Evolutionary conservation across 2,888 invertebrate genomes (phyloP), one percentile per base, ranked within the genome.

Genomic region (Lycophotia porphyrea): DNA sequence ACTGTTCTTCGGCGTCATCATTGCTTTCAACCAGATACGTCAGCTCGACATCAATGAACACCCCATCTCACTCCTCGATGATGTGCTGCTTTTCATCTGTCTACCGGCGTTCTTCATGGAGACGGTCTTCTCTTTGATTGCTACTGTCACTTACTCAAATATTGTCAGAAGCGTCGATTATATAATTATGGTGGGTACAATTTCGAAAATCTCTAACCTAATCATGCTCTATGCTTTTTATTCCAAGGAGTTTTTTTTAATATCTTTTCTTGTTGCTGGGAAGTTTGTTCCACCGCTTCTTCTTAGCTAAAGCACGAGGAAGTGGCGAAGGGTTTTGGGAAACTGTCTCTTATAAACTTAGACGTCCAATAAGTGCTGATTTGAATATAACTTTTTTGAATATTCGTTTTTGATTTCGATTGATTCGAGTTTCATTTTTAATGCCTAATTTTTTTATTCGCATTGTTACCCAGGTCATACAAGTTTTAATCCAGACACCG

Each of bases 51-150:
- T 98, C 75, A 98, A 97, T 88, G 96, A 96, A 76, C 97, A 97
- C 78, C 97, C 97, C 5, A 96, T 97, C 61, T 97, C 97, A 0
- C 92, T 97, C 21, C 95, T 98, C 44, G 98, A 98, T 86, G 98
- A 98, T 87, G 96, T 98, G 2, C 93, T 98, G 1, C 95, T 98
- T 0, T 97, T 98, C 88, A 97, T 98, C 71, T 98, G 98, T 79
- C 94, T 98, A 34, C 98, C 98, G 0, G 98, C 98, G 27, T 98
- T 97, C 93, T 97, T 98, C 89, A 94, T 98, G 86, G 97, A 98
- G 89, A 97, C 97, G 0, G 97, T 97, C 61, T 97, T 98, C 78
- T 97, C 97, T 80, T 96, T 98, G 85, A 95, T 97, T 21, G 97
- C 98, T 0, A 97, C 97, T 0, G 94, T 97, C 52, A 95, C 94